These are phyloP conservation scores for Drosophila macrothrix DNA, from an alignment of 2,888 invertebrate genomes.

Conservation along the genomic window DNA sequence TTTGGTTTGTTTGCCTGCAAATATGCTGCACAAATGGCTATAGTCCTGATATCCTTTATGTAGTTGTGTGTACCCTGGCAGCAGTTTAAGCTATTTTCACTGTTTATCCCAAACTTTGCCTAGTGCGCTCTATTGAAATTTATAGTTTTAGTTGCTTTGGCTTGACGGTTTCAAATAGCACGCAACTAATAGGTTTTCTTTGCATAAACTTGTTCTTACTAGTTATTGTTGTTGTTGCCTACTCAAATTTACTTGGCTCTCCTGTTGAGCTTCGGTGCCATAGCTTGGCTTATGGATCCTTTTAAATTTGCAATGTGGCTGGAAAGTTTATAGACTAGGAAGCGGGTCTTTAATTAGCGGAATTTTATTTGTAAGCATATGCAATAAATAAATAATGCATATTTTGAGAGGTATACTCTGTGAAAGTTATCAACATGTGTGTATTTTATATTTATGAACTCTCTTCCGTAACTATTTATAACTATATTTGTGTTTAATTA, in stretches of 20 bases:
- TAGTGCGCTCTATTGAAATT: conserved; percentile 58
- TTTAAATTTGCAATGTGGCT: conserved; percentile 15
- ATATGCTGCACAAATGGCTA: conserved; percentile 41
- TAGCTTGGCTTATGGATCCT: conserved; percentile 8
- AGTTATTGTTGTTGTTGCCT: conserved; percentile 20
- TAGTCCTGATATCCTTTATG: conserved; percentile 16
- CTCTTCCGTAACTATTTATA: background rate
- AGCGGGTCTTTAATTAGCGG: conserved; percentile 19
- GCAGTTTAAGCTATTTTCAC: conserved; percentile 61
- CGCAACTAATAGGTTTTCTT: conserved; percentile 75
- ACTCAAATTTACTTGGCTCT: conserved; percentile 44
- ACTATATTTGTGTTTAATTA: too few species aligned
- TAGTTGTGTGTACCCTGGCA: conserved; percentile 18
- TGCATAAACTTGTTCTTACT: conserved; percentile 46
- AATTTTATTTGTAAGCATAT: background rate
- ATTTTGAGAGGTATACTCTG: background rate
- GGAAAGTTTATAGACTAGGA: conserved; percentile 34
- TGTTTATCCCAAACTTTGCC: conserved; percentile 72
- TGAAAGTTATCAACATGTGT: background rate
- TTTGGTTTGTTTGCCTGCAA: conserved; percentile 59
- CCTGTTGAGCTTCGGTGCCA: conserved; percentile 18
- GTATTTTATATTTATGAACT: background rate
- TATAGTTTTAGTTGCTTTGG: conserved; percentile 57
- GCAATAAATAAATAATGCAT: conserved; percentile 1
- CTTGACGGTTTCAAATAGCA: conserved; percentile 60